Evolutionary conservation across 2,797 vertebrate species (phyloP), one percentile per base, ranked within the genome.

Genomic region (Halcyon smyrnensis): DNA sequence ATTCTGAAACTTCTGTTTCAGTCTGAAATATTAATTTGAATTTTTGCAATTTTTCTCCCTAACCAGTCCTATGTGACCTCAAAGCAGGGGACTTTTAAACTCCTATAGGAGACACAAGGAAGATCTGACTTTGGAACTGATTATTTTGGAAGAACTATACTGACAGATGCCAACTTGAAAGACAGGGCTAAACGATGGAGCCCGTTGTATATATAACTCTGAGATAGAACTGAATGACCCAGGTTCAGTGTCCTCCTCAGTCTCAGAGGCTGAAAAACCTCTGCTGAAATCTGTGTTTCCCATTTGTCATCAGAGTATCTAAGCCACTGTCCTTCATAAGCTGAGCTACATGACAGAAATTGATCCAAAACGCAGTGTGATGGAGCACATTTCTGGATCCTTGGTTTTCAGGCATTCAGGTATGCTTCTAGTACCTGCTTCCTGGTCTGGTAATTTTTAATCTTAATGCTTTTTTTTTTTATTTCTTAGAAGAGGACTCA

Each of bases 181-280:
- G 15, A 45, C 8, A 50, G 46, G 51, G n/a, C 18, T 54, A 79
- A 64, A 50, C 36, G 11, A 30, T 70, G 39, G 6, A 87, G 11
- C 2, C 6, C 11, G 5, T 11, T 60, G 19, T 8, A 23, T 6
- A 45, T 6, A 1, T 7, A 77, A 59, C 4, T 28, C 3, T 17
- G 34, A 71, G 48, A 46, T 7, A 24, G 48, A 89, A 84, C 7
- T 12, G 34, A 67, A 20, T 30, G 7, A 37, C 30, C 3, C 9
- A 34, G 28, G 5, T 45, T 91, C 20, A 56, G 0, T 15, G n/a
- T 32, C 15, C 17, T 67, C 20, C 30, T 76, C 45, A 83, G 30
- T 7, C 51, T 62, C 25, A 79, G 32, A 76, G 15, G 15, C 13
- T 51, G 59, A 87, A 83, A 76, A n/a, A 36, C 62, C 56, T 64